These are phyloP conservation scores for Pituophis catenifer DNA, from an alignment of 2,113 vertebrate species.

Conservation along the genomic window DNA sequence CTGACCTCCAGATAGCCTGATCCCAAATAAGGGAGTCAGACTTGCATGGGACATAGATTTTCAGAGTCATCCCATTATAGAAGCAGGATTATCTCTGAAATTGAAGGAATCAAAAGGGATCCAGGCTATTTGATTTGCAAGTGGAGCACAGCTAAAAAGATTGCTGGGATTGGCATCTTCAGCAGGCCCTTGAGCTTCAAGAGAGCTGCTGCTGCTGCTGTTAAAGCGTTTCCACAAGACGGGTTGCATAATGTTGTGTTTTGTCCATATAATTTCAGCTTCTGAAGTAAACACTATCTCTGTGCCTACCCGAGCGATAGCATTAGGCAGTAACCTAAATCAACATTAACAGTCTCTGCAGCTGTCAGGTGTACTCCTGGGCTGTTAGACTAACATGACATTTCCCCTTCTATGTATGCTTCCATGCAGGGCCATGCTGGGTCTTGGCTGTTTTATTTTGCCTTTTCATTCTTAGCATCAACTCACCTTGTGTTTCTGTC, in stretches of 20 bases:
- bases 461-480: conserved; percentile 12
- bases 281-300: neutral
- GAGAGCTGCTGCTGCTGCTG: neutral
- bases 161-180: neutral
- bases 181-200: neutral
- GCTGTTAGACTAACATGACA: neutral
- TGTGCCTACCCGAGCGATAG: neutral
- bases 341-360: neutral
- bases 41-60: neutral
- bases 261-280: neutral
- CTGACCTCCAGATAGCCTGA: neutral
- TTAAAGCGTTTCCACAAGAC: neutral
- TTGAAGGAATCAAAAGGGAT: neutral
- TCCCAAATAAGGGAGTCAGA: neutral
- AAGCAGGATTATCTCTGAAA: neutral
- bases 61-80: neutral
- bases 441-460: neutral
- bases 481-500: neutral
- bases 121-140: neutral
- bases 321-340: conserved; percentile 2
- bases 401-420: neutral
- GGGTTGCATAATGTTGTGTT: neutral
- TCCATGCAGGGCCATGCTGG: neutral
- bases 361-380: neutral
- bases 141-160: neutral